Evolutionary conservation across 2,888 invertebrate species (phyloP).

Genomic region (Smittia sp.): DNA sequence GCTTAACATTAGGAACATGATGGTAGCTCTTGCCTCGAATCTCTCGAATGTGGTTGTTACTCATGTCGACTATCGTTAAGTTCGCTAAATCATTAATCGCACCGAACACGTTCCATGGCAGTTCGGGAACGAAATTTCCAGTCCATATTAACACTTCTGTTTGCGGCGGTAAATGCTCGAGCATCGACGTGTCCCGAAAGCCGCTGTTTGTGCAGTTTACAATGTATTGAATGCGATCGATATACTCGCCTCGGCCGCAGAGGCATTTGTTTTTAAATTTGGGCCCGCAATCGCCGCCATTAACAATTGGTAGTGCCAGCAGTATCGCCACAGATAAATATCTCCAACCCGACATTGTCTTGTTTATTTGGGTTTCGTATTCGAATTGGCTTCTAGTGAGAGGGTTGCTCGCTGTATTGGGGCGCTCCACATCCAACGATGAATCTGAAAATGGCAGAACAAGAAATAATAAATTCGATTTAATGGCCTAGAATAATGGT

Average conservation of each 20-base stretch:
- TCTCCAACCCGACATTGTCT: conserved; percentile 31
- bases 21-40: conserved; percentile 74
- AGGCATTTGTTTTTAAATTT: conserved; percentile 56
- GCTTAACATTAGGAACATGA: conserved; percentile 65
- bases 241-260: conserved; percentile 55
- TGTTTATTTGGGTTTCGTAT: conserved; percentile 6
- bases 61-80: conserved; percentile 68
- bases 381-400: not conserved
- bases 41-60: conserved; percentile 66
- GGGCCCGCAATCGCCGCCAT: conserved; percentile 50
- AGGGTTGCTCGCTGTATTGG: not conserved
- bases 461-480: conserved; percentile 39
- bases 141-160: conserved; percentile 70
- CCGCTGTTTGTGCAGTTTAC: conserved; percentile 70
- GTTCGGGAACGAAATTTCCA: conserved; percentile 63
- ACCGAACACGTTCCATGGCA: conserved; percentile 72
- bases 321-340: conserved; percentile 36
- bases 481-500: conserved; percentile 35
- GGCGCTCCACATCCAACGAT: not conserved
- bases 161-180: conserved; percentile 62
- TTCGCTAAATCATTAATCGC: conserved; percentile 58
- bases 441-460: conserved; percentile 22
- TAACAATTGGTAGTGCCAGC: conserved; percentile 23
- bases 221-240: conserved; percentile 52
- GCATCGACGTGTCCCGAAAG: conserved; percentile 59